phyloP scores from a whole-genome alignment of 2,888 invertebrate species.

The Tiphia femorata region DNA sequence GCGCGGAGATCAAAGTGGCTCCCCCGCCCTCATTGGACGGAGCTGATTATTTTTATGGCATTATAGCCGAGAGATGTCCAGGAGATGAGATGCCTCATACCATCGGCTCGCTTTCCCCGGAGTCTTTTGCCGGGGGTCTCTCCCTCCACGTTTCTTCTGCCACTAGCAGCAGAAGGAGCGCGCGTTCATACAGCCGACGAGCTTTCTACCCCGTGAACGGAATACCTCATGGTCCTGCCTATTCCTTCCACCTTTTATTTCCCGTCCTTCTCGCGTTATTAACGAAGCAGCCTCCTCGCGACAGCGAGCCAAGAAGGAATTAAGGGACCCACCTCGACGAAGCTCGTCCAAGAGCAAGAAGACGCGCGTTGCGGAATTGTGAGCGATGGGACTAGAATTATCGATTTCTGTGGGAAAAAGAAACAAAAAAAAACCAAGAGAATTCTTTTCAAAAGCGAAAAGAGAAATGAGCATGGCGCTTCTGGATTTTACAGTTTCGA shows the following conservation, averaged over 20 bases:
- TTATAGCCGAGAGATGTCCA: conserved; percentile 58
- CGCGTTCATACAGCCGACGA: conserved; percentile 29
- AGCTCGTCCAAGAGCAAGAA: too few species aligned
- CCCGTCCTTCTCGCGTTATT: conserved; percentile 42
- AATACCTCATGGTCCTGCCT: conserved; percentile 52
- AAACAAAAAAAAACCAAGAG: too few species aligned
- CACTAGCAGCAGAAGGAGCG: conserved; percentile 42
- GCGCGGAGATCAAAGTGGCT: conserved; percentile 65
- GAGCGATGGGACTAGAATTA: too few species aligned
- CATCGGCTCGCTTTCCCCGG: neutral
- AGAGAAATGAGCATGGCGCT: too few species aligned
- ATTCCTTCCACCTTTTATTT: conserved; percentile 35
- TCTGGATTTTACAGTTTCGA: too few species aligned
- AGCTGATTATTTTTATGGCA: conserved; percentile 69
- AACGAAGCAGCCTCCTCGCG: conserved; percentile 26
- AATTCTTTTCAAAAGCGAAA: too few species aligned
- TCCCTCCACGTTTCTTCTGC: conserved; percentile 33
- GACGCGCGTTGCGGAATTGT: too few species aligned
- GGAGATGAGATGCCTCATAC: conserved; percentile 53
- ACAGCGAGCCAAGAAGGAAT: conserved; percentile 26
- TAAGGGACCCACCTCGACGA: conserved; percentile 14
- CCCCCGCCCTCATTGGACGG: conserved; percentile 59
- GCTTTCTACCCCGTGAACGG: conserved; percentile 62
- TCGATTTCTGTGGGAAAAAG: too few species aligned
- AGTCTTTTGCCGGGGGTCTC: conserved; percentile 39